Base-by-base conservation (phyloP, 2,888 invertebrate species). In the Ophion obscuratus region DNA sequence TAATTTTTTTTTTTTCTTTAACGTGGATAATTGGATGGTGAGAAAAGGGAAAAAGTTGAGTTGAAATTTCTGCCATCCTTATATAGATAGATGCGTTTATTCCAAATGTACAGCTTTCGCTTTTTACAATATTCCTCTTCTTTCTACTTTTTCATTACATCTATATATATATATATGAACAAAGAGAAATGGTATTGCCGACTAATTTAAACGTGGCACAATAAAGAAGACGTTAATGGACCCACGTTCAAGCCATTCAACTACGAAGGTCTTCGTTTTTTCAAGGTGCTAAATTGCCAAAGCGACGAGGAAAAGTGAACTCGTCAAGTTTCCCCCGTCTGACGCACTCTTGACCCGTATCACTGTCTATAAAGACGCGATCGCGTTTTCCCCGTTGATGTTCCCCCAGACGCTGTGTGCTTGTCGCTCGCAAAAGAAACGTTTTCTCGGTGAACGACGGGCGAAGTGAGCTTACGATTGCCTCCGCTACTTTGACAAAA, bases 271-370 rank as follows among this genome's bases (percentile, higher is more conserved):
- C 67, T 73, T 53, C 44, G 62, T 68, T 66, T 6, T 6, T 59
- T 44, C 24, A 36, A 79, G 36, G 74, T 67, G 74, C 61, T 80
- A 84, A 75, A 64, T 80, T 80, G 62, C 40, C 64, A 59, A 24
- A 74, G 57, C 70, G 44, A 70, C 44, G 64, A 47, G 70, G 57
- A 76, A 66, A 76, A 66, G 64, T 71, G 68, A 76, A 70, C 47
- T 59, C 47, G 64, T 84, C 75, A 80, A 75, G 70, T 71, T 75
- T 80, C 59, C 75, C 59, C 31, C 64, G 64, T 47, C 31, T 31
- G 75, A 59, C 74, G 66, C 75, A 84, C 40, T 31, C 62, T 73
- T 67, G 73, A 74, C 24, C 10, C 76, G 1, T 70, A 70, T 14
- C 66, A 64, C 44, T n/a, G 71, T 62, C 24, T 53, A 47, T 36